Percentiles rank a stretch among this genome's conserved stretches.
phyloP scores from a whole-genome alignment of 2,113 vertebrate genomes.

The Tychaedon coryphoeus region DNA sequence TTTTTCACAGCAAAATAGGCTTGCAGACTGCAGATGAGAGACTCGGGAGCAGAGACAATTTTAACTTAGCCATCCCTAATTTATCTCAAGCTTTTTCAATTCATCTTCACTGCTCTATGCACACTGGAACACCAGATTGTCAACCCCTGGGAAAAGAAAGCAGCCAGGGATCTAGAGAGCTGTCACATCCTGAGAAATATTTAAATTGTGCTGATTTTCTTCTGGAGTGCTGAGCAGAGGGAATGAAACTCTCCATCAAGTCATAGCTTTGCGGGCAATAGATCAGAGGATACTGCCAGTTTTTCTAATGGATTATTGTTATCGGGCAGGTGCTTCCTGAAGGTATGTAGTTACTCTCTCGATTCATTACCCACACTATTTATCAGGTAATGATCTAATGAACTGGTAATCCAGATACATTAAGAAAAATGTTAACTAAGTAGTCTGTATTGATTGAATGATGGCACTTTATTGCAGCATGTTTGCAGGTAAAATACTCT shows the following conservation, averaged over 20 bases:
- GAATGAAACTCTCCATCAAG: conserved; percentile 81
- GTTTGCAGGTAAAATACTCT: conserved; percentile 68
- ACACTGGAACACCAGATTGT: conserved; percentile 75
- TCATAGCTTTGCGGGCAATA: conserved; percentile 78
- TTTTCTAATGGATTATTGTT: conserved; percentile 80
- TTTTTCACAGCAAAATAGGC: conserved; percentile 83
- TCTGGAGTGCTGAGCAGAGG: conserved; percentile 80
- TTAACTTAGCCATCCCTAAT: conserved; percentile 83
- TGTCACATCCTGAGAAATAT: conserved; percentile 79
- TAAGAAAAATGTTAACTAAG: conserved; percentile 63
- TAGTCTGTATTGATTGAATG: conserved; percentile 65
- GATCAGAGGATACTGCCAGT: conserved; percentile 81
- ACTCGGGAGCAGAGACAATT: conserved; percentile 80
- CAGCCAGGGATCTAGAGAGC: conserved; percentile 73
- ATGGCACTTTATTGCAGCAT: conserved; percentile 71
- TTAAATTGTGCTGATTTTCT: conserved; percentile 80
- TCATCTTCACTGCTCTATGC: conserved; percentile 76
- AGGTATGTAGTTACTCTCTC: conserved; percentile 79
- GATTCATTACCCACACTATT: conserved; percentile 71
- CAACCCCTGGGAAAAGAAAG: conserved; percentile 76
- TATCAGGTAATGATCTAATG: conserved; percentile 75
- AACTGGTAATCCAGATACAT: conserved; percentile 59
- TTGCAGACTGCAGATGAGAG: conserved; percentile 85
- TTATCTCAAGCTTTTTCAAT: conserved; percentile 81
- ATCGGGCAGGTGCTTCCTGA: conserved; percentile 77